Conservation (phyloP, 1,140 invertebrate genomes). For the Drosophila insularis region DNA sequence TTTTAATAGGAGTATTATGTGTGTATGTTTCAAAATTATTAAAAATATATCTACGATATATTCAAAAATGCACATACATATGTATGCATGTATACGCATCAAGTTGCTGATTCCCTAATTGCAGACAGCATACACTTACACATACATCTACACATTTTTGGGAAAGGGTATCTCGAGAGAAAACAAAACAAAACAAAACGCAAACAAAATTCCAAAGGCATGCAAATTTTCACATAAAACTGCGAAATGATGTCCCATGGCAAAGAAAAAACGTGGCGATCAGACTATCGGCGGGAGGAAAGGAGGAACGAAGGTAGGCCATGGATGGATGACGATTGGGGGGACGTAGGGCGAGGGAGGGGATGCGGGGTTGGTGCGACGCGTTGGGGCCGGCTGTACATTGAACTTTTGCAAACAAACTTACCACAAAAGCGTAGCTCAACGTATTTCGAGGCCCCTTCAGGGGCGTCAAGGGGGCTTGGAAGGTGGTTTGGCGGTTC, state of each 20-base stretch:
- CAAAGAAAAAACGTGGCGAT: slow-evolving; percentile 17
- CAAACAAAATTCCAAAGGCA: slow-evolving; percentile 34
- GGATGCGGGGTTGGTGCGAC: not conserved
- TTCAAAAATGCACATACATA: no score
- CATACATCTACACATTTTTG: no score
- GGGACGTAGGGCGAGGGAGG: not conserved
- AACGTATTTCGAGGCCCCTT: not conserved
- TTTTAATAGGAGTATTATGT: no score
- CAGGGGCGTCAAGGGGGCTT: not conserved
- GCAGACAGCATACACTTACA: no score
- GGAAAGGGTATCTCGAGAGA: not conserved
- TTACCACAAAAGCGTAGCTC: slow-evolving; percentile 2
- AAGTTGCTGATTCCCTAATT: no score
- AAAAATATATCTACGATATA: no score
- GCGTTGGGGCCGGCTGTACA: slow-evolving; percentile 40
- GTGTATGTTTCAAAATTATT: no score
- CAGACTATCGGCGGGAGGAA: not conserved
- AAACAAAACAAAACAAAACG: not conserved
- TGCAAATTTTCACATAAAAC: slow-evolving; percentile 64
- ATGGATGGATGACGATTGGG: not conserved
- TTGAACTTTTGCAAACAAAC: slow-evolving; percentile 56
- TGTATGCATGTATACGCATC: no score
- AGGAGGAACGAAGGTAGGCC: not conserved
- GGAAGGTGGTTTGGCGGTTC: not conserved
- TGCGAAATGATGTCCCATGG: slow-evolving; percentile 52